phyloP scores from a whole-genome alignment of 2,888 invertebrate species.

The Sthenelais limicola region DNA sequence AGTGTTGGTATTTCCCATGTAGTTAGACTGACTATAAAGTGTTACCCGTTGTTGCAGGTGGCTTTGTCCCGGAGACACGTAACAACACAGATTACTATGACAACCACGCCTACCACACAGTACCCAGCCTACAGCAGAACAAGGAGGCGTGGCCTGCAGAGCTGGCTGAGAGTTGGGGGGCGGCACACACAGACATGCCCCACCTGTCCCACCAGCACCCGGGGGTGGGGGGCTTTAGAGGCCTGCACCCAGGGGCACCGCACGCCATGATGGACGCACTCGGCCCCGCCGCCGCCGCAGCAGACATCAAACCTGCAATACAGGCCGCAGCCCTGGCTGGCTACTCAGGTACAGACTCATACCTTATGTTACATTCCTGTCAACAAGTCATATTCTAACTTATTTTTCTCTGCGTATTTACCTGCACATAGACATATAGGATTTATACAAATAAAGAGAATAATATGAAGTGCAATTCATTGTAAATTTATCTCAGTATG shows the following conservation, averaged over 20 bases:
- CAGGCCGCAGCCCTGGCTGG: conserved; percentile 77
- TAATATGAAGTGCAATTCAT: no score
- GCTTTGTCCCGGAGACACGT: conserved; percentile 56
- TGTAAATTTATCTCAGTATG: no score
- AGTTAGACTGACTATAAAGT: no score
- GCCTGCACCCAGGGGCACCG: conserved; percentile 62
- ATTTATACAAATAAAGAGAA: no score
- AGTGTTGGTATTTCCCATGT: no score
- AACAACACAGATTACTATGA: conserved; percentile 50
- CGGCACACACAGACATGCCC: conserved; percentile 18
- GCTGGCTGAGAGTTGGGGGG: conserved; percentile 27
- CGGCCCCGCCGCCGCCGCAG: conserved; percentile 44
- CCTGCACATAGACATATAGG: no score
- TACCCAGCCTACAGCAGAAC: conserved; percentile 75
- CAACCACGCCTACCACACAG: conserved; percentile 80
- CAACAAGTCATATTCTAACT: no score
- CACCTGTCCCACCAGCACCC: conserved; percentile 1
- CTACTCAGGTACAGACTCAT: conserved; percentile 61
- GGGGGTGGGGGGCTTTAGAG: conserved; percentile 20
- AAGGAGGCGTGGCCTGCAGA: conserved; percentile 21
- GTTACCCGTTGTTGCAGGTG: conserved; percentile 53
- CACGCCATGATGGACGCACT: conserved; percentile 33
- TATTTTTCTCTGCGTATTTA: no score
- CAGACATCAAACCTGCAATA: conserved; percentile 77
- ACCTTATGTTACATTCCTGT: no score